phyloP scores from a whole-genome alignment of 2,797 vertebrate genomes.

The Enteromius mattozi region DNA sequence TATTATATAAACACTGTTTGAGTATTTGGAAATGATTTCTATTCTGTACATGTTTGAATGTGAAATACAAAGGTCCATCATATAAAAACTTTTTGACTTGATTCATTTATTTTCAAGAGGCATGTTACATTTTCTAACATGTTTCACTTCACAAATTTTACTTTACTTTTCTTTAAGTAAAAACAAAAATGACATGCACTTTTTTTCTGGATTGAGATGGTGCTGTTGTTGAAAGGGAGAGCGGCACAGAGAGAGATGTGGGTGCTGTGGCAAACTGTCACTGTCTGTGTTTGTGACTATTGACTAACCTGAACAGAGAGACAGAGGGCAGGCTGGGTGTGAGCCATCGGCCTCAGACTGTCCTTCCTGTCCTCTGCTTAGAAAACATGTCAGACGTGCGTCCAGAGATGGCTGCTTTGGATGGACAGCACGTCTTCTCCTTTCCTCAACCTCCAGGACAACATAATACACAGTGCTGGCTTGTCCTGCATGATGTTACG shows the following conservation, averaged over 20 bases:
- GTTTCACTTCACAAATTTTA: too few species aligned
- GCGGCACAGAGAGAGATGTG: not conserved
- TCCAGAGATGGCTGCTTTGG: conserved; percentile 10
- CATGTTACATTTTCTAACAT: not conserved
- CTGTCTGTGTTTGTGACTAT: conserved; percentile 28
- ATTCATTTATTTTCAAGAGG: not conserved
- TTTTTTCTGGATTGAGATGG: not conserved
- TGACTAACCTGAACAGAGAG: conserved; percentile 32
- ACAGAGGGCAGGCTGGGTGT: conserved; percentile 29
- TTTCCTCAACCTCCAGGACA: conserved; percentile 14
- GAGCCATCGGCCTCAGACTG: conserved; percentile 20
- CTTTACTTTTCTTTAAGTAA: not conserved
- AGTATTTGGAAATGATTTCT: not conserved
- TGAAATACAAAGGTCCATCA: not conserved
- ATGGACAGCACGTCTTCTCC: conserved; percentile 35
- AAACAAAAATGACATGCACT: not conserved
- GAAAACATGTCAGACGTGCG: conserved; percentile 9
- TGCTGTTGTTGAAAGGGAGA: not conserved
- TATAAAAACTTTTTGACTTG: not conserved
- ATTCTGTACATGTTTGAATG: not conserved
- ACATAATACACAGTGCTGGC: conserved; percentile 39
- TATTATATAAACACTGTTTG: not conserved
- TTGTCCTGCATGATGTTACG: conserved; percentile 26
- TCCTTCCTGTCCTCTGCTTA: conserved; percentile 47
- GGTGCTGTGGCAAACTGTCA: conserved; percentile 12